These are phyloP conservation scores for Hylaeus anthracinus DNA, from an alignment of 1,140 invertebrate species.

Conservation along the genomic window DNA sequence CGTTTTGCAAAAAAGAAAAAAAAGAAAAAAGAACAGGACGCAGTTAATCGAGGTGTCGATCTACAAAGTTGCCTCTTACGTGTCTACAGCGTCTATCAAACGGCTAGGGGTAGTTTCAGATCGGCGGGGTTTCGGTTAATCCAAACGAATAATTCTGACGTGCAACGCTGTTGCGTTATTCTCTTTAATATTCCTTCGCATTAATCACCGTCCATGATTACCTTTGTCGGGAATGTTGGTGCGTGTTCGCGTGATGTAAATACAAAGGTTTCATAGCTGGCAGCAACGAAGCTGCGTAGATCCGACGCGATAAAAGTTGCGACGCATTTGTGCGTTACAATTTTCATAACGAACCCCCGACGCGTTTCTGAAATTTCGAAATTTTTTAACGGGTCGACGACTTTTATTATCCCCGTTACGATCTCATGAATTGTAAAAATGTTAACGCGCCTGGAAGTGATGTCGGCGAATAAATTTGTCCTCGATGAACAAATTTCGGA, in stretches of 20 bases:
- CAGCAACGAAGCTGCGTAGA: not conserved
- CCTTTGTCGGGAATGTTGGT: constrained; percentile 5
- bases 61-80: not conserved
- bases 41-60: constrained; percentile 9
- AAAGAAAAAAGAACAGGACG: too few species aligned
- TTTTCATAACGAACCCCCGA: constrained; percentile 4
- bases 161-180: constrained; percentile 23
- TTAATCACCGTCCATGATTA: constrained; percentile 23
- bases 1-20: too few species aligned
- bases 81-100: not conserved
- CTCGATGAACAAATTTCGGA: not conserved
- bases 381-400: not conserved
- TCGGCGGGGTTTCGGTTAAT: not conserved
- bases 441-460: not conserved
- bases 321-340: not conserved
- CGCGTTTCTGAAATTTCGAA: not conserved
- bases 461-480: not conserved
- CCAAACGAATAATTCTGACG: not conserved
- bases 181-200: constrained; percentile 27
- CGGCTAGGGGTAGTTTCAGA: not conserved
- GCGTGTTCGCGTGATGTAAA: constrained; percentile 31
- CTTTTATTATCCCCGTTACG: not conserved
- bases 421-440: not conserved
- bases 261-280: not conserved
- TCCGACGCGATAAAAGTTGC: not conserved